Percentiles rank a stretch among this genome's conserved stretches.
phyloP scores from a whole-genome alignment of 2,113 vertebrate genomes.

The Etheostoma cragini region DNA sequence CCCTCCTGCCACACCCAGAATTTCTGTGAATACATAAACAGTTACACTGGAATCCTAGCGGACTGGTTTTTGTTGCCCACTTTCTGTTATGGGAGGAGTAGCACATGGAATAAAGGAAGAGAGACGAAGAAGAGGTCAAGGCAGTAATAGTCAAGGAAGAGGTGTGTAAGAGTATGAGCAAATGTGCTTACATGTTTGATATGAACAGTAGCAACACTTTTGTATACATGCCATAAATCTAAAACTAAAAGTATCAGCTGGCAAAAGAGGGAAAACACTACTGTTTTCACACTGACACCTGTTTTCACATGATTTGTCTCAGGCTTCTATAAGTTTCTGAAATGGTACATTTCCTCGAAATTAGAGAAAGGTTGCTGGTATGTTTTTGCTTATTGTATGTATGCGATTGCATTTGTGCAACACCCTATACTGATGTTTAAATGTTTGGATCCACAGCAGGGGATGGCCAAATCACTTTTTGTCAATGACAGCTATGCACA shows the following conservation, averaged over 20 bases:
- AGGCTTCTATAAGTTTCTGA: slow-evolving; percentile 2
- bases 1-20: slow-evolving; percentile 56
- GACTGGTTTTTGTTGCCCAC: slow-evolving; percentile 60
- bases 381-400: background rate
- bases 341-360: background rate
- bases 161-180: background rate
- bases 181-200: background rate
- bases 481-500: slow-evolving; percentile 62
- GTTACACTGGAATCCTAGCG: slow-evolving; percentile 70
- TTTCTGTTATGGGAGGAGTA: slow-evolving; percentile 13
- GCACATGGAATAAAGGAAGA: background rate
- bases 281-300: background rate
- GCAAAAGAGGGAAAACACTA: background rate
- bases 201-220: background rate
- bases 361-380: background rate
- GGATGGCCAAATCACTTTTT: slow-evolving; percentile 83
- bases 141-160: background rate
- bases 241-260: background rate
- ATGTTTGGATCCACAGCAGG: slow-evolving; percentile 83
- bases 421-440: slow-evolving; percentile 6
- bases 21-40: slow-evolving; percentile 48
- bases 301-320: background rate
- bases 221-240: background rate
- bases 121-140: background rate
- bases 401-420: background rate